Evolutionary conservation across 2,113 vertebrate genomes (phyloP).

Genomic region (Dermatemys mawii): DNA sequence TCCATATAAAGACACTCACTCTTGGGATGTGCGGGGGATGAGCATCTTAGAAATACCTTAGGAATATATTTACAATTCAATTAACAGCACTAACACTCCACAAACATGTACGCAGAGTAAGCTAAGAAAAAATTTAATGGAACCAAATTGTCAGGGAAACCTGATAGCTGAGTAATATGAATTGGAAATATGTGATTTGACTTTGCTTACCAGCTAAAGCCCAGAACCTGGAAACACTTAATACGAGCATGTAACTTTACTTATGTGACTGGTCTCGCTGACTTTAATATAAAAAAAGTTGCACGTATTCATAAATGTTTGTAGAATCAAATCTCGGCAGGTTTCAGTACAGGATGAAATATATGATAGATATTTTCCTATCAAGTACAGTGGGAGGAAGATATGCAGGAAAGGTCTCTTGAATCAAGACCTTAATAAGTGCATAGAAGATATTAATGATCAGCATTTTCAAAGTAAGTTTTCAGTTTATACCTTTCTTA

Average conservation of each 20-base stretch:
- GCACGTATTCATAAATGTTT: background rate
- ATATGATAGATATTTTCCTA: background rate
- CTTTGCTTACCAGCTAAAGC: too few relatives aligned
- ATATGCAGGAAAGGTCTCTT: background rate
- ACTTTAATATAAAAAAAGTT: background rate
- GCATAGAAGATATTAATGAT: background rate
- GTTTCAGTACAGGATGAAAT: background rate
- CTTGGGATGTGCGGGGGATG: background rate
- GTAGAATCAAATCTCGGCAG: background rate
- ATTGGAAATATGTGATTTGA: too few relatives aligned
- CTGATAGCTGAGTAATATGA: too few relatives aligned
- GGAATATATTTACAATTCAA: background rate
- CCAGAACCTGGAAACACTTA: too few relatives aligned
- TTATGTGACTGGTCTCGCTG: too few relatives aligned
- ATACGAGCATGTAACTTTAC: too few relatives aligned
- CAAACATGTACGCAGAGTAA: too few relatives aligned
- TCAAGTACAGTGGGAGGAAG: background rate
- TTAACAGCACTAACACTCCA: too few relatives aligned
- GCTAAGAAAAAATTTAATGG: too few relatives aligned
- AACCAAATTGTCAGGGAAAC: too few relatives aligned
- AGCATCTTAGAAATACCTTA: background rate
- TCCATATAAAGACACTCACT: background rate
- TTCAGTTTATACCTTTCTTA: background rate
- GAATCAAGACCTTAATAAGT: background rate
- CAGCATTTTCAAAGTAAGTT: conserved; percentile 2